Base-by-base conservation (phyloP, 1,140 invertebrate genomes). In the Halictus rubicundus region DNA sequence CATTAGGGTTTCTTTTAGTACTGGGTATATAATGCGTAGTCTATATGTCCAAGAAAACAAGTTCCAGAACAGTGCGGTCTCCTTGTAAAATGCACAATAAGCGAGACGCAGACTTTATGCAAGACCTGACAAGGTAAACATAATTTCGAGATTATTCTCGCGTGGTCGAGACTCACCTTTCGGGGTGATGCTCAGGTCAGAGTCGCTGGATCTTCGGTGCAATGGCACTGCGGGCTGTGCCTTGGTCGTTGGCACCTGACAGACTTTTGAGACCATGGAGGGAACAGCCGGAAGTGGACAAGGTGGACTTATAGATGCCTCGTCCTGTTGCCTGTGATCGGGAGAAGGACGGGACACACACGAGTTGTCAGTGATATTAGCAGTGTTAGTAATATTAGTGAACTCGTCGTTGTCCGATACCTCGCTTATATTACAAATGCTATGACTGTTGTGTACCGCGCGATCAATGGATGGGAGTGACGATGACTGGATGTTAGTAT, bases 161-260 rank as follows among this genome's bases (percentile, higher is more conserved):
- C 49, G 66, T 19, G 19, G 14, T 21, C 39, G 37, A 12, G 19
- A 89, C 92, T 92, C 93, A 98, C 98, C 97, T 96, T 98, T 98
- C 4, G 97, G 97, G 9, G 97, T 97, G 52, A 98, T 96, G 93
- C 96, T 98, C 65, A 98, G 93, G 92, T 99, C 98, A 4, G 98
- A 98, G 91, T 99, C 98, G 7, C 98, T 98, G 0, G 97, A 98
- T 77, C 98, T 94, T 65, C 97, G 93, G 88, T 96, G 95, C 72
- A 96, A 95, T 74, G 92, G 93, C 79, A 87, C 81, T 3, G 78
- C 94, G 91, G 78, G 83, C 80, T 81, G 93, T 88, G 92, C 94
- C 90, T 93, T 94, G 65, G 89, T 94, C 3, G 93, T 93, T 82
- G 94, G 94, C 74, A 94, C 94, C 72, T 94, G 94, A 8, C 90